phyloP scores from a whole-genome alignment of 2,888 invertebrate genomes.

The Galeruca laticollis region DNA sequence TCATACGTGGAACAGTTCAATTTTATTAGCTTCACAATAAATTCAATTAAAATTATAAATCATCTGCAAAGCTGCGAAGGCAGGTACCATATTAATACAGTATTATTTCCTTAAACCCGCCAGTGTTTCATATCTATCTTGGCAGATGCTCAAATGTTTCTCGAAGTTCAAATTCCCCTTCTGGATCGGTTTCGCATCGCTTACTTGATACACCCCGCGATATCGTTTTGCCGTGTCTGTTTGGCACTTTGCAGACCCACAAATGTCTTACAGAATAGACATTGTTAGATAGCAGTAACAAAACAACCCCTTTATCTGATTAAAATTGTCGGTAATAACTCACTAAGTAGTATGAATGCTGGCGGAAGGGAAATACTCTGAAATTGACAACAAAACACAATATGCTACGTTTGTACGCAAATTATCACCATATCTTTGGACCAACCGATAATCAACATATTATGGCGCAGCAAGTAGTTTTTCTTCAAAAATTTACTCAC shows the following conservation, averaged over 20 bases:
- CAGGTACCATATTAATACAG: too few relatives aligned
- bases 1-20: too few relatives aligned
- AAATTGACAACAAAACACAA: not conserved
- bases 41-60: too few relatives aligned
- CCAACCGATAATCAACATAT: not conserved
- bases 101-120: not conserved
- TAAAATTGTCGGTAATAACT: constrained; percentile 33
- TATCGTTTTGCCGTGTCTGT: constrained; percentile 34
- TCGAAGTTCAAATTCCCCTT: constrained; percentile 47
- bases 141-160: constrained; percentile 52
- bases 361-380: not conserved
- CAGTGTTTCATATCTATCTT: constrained; percentile 39
- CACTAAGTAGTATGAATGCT: constrained; percentile 8
- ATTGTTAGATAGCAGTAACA: constrained; percentile 22
- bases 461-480: not conserved
- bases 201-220: constrained; percentile 44
- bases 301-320: constrained; percentile 30
- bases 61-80: too few relatives aligned
- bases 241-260: constrained; percentile 40
- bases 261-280: constrained; percentile 30
- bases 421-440: not conserved
- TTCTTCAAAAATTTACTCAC: too few relatives aligned
- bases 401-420: not conserved
- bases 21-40: not conserved
- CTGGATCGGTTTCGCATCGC: constrained; percentile 54